These are phyloP conservation scores for Sycobia sp. DNA, from an alignment of 1,140 invertebrate genomes.

Conservation along the genomic window DNA sequence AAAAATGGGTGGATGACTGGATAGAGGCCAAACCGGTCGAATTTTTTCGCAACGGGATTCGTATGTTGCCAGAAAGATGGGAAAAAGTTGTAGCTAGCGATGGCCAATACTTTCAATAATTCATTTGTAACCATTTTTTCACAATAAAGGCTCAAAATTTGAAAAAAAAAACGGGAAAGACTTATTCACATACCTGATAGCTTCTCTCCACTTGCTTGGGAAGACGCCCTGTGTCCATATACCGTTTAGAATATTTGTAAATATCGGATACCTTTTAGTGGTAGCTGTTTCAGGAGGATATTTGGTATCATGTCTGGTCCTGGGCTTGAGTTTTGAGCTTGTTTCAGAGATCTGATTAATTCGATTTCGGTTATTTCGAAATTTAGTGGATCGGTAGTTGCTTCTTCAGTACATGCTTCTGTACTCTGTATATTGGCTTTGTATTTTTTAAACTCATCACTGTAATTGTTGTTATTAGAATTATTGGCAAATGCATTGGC, in stretches of 20 bases:
- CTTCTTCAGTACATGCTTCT: neutral
- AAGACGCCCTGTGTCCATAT: conserved; percentile 39
- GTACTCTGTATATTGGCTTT: neutral
- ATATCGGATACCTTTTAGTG: conserved; percentile 27
- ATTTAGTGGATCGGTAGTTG: neutral
- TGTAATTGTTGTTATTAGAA: neutral
- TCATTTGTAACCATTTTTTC: too few relatives aligned
- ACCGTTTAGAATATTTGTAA: conserved; percentile 41
- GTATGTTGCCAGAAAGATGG: too few relatives aligned
- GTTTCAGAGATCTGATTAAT: neutral
- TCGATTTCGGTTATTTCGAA: neutral
- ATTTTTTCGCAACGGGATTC: too few relatives aligned
- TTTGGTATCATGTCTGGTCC: conserved; percentile 42
- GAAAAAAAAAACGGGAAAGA: too few relatives aligned
- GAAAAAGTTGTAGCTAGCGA: too few relatives aligned
- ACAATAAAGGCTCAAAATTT: too few relatives aligned
- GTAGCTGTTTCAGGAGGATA: conserved; percentile 37
- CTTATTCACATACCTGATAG: too few relatives aligned
- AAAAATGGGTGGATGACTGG: too few relatives aligned
- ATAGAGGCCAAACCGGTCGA: too few relatives aligned
- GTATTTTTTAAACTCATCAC: neutral
- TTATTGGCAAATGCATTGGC: neutral
- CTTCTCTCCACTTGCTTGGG: conserved; percentile 41
- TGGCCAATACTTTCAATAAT: too few relatives aligned
- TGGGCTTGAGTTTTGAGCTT: conserved; percentile 27